Evolutionary conservation across 2,888 invertebrate genomes (phyloP).

Genomic region (Epirrita christyi): DNA sequence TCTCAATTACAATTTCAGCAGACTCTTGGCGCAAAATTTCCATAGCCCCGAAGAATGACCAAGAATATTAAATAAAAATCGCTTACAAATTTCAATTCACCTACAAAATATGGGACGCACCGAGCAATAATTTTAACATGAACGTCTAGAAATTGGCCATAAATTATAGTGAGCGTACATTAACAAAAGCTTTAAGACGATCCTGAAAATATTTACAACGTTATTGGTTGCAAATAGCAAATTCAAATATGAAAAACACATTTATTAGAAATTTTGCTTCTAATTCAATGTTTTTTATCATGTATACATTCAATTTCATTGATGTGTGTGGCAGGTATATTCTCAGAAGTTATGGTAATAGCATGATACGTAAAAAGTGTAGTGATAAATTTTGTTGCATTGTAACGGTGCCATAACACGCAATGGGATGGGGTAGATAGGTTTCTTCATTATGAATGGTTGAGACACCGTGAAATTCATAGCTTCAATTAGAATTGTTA

Average conservation of each 20-base stretch:
- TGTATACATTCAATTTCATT: slow-evolving; percentile 19
- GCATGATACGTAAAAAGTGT: slow-evolving; percentile 17
- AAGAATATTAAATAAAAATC: slow-evolving; percentile 29
- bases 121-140: slow-evolving; percentile 42
- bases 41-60: slow-evolving; percentile 10
- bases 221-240: slow-evolving; percentile 16
- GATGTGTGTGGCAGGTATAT: slow-evolving; percentile 20
- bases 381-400: slow-evolving; percentile 18
- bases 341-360: slow-evolving; percentile 19
- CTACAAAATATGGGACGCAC: slow-evolving; percentile 31
- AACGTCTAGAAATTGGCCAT: slow-evolving; percentile 43
- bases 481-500: neutral
- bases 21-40: neutral
- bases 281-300: slow-evolving; percentile 4
- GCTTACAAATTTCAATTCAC: slow-evolving; percentile 41
- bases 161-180: slow-evolving; percentile 39
- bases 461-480: slow-evolving; percentile 7
- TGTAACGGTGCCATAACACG: slow-evolving; percentile 20
- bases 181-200: slow-evolving; percentile 27
- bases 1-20: neutral
- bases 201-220: slow-evolving; percentile 25
- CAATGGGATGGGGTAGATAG: neutral
- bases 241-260: slow-evolving; percentile 2
- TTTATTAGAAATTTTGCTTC: neutral
- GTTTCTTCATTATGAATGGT: slow-evolving; percentile 3